Percentiles rank a stretch among this genome's conserved stretches.
Conservation (phyloP, 2,113 vertebrate genomes). For the Mormyrus iriodes region DNA sequence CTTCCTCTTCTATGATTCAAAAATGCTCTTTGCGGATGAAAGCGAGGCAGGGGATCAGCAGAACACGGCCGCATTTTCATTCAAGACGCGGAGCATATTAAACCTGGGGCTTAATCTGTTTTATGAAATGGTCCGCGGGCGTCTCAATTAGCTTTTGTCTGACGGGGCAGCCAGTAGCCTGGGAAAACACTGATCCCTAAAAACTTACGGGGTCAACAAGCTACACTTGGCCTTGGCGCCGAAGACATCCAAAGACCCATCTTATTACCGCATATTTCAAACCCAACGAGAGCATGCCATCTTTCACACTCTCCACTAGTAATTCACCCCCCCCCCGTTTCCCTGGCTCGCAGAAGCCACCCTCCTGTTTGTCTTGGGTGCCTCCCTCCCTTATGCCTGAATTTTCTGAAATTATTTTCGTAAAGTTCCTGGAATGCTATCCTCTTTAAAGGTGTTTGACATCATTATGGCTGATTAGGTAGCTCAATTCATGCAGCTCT, state of each 20-base stretch:
- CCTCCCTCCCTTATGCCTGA: not conserved
- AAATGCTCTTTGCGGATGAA: constrained; percentile 61
- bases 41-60: constrained; percentile 24
- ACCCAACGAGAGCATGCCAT: constrained; percentile 27
- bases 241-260: constrained; percentile 55
- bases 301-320: not conserved
- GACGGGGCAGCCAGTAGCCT: constrained; percentile 52
- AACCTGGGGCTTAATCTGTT: constrained; percentile 10
- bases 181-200: constrained; percentile 58
- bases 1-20: constrained; percentile 47
- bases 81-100: not conserved
- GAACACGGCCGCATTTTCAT: not conserved
- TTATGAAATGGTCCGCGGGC: constrained; percentile 6
- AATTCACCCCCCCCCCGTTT: not conserved
- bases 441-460: not conserved
- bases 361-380: not conserved
- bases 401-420: not conserved
- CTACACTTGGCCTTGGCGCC: constrained; percentile 48
- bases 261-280: constrained; percentile 55
- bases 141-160: constrained; percentile 15
- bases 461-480: not conserved
- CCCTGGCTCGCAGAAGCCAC: not conserved
- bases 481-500: not conserved
- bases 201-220: constrained; percentile 50
- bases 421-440: not conserved